Base-by-base conservation (phyloP, 2,797 vertebrate genomes). In the Galagoides demidoff region DNA sequence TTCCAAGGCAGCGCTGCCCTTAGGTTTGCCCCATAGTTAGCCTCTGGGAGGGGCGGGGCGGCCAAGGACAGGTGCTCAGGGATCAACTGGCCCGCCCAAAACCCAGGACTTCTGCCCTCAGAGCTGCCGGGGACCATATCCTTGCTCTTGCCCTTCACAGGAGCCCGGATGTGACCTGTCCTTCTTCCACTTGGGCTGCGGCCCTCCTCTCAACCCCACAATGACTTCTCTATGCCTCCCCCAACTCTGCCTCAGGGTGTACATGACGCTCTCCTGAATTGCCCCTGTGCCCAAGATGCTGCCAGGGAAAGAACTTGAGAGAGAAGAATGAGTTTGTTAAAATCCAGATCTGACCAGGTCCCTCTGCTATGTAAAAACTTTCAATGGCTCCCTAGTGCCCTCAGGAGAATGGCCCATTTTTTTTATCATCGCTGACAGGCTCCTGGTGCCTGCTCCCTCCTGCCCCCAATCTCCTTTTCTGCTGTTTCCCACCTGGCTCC, bases 1-100 rank as follows among this genome's bases (percentile, higher is more conserved):
- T 95, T 95, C 82, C 90, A 81, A 78, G 70, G 85, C 77, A 92
- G 57, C 5, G 3, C 23, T 34, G 43, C 3, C 23, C 11, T 76
- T 6, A 2, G 25, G 45, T 76, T 55, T 79, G 43, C 25, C 27
- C 78, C 3, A 9, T 9, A 1, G 19, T 10, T 43, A 43, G 57
- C 43, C 37, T 68, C 63, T 23, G 0, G 17, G 68, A 16, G 29
- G 55, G 57, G 0, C 9, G 12, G 39, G 43, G 22, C 0, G 55
- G 37, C 3, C 1, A 0, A 22, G 19, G 29, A 2, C 9, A 29
- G 39, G 68, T 27, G n/a, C 43, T 52, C 4, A 5, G 45, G 52
- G 52, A 29, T 0, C 5, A 25, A 29, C 45, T 20, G 37, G 64
- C 6, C 16, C 25, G 9, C n/a, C 57, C 0, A 10, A 84, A 22